Evolutionary conservation across 2,888 invertebrate species (phyloP), one percentile per base, ranked within the genome.

Genomic region (Drosophila percnosoma): DNA sequence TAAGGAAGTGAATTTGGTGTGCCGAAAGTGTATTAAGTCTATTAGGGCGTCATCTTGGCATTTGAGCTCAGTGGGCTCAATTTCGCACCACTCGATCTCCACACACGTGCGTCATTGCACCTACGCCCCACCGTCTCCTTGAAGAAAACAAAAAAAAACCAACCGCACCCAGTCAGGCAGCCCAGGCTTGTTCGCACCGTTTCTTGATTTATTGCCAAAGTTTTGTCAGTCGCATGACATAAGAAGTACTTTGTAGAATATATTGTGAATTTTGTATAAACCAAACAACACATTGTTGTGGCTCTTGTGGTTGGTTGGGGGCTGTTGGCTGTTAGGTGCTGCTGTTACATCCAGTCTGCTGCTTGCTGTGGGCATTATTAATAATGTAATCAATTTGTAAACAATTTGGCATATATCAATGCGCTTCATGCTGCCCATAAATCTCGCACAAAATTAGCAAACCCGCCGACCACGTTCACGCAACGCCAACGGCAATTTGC

Each of bases 1-100:
- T 88, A 88, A 82, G 88, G 83, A 87, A 89, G 89, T 88, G 87
- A 86, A 88, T 87, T 88, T 87, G 87, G 87, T 86, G 84, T 83
- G 85, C 83, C 78, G 80, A 89, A 89, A 89, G 87, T 83, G 86
- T 87, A 87, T 87, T 87, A 88, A 89, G 89, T 87, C 83, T 83
- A 84, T 89, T 84, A 78, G 78, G 78, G 83, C 82, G 84, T 83
- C 88, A 85, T 87, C 85, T 84, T 84, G 84, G 84, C 82, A 87
- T 87, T 84, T 82, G 78, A 78, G 78, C 78, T 70, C 59, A 49
- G 55, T 58, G 63, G 61, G 54, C 67, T 67, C 65, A 54, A 67
- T 65, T 27, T 67, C 64, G 64, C 52, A 40, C 55, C 49, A 34
- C 60, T 60, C 72, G 71, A 73, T 78, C 68, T 59, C 61, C 55